phyloP scores from a whole-genome alignment of 1,140 invertebrate species.

The Nasonia vitripennis region DNA sequence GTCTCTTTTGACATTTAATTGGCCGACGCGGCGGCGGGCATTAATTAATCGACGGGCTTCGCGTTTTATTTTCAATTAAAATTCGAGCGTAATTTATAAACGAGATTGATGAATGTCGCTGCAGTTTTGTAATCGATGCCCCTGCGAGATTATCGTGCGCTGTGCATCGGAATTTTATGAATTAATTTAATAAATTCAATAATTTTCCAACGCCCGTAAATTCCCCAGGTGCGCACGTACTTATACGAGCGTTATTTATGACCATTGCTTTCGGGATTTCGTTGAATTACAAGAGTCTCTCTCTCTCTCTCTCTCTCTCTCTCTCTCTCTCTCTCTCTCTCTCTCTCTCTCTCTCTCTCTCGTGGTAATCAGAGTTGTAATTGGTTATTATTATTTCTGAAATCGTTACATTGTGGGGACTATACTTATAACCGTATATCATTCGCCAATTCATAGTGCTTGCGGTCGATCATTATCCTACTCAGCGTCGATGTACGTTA shows the following conservation, averaged over 20 bases:
- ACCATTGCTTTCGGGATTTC: not conserved
- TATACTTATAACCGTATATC: not conserved
- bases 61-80: conserved; percentile 14
- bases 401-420: not conserved
- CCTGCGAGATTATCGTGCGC: too few relatives aligned
- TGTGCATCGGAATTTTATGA: not conserved
- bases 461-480: not conserved
- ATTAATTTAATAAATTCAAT: not conserved
- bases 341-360: not conserved
- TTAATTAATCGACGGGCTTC: not conserved
- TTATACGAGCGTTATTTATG: not conserved
- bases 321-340: too few relatives aligned
- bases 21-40: not conserved
- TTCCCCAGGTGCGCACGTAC: not conserved
- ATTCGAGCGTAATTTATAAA: not conserved
- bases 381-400: not conserved
- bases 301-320: not conserved
- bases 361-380: not conserved
- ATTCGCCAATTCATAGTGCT: too few relatives aligned
- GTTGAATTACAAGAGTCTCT: not conserved
- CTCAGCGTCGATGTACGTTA: not conserved
- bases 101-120: not conserved
- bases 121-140: not conserved
- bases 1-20: conserved; percentile 1
- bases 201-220: not conserved